Percentiles rank a stretch among this genome's conserved stretches.
phyloP scores from a whole-genome alignment of 2,888 invertebrate genomes.

The Campaea margaritaria region DNA sequence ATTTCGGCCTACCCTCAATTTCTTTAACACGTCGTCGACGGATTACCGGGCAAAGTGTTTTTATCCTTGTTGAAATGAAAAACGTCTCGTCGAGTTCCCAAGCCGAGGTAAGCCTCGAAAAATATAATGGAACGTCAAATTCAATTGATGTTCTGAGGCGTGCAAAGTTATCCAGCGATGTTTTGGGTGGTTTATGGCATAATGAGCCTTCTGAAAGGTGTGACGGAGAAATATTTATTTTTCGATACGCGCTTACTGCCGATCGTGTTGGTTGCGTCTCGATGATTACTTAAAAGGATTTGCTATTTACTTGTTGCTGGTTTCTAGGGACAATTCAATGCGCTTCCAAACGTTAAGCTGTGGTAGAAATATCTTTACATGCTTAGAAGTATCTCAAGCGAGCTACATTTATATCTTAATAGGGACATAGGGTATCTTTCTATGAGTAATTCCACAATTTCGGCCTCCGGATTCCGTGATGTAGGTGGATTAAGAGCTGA shows the following conservation, averaged over 20 bases:
- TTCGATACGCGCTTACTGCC: background rate
- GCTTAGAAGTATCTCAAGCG: too few species aligned
- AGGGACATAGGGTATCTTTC: too few species aligned
- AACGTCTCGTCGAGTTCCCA: conserved; percentile 23
- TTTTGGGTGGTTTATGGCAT: conserved; percentile 13
- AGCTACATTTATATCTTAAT: too few species aligned
- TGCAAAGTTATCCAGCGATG: conserved; percentile 14
- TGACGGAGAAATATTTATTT: background rate
- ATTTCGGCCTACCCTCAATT: conserved; percentile 28
- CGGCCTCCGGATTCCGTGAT: too few species aligned
- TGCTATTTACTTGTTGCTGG: too few species aligned
- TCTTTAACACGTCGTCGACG: conserved; percentile 25
- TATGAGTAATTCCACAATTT: too few species aligned
- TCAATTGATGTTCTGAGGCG: conserved; percentile 32
- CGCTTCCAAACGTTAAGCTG: too few species aligned
- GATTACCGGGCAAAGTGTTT: conserved; percentile 28
- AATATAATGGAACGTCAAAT: conserved; percentile 35
- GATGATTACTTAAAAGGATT: too few species aligned
- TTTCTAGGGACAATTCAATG: too few species aligned
- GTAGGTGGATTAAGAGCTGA: too few species aligned
- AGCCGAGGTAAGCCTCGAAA: conserved; percentile 24
- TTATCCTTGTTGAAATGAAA: conserved; percentile 27
- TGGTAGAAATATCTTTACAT: too few species aligned
- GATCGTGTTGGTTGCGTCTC: too few species aligned
- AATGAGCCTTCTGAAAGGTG: conserved; percentile 3